A percentile compares a stretch with the other conserved stretches of the same genome.
These are phyloP conservation scores for Archocentrus centrarchus DNA, from an alignment of 2,113 vertebrate species.

Conservation along the genomic window DNA sequence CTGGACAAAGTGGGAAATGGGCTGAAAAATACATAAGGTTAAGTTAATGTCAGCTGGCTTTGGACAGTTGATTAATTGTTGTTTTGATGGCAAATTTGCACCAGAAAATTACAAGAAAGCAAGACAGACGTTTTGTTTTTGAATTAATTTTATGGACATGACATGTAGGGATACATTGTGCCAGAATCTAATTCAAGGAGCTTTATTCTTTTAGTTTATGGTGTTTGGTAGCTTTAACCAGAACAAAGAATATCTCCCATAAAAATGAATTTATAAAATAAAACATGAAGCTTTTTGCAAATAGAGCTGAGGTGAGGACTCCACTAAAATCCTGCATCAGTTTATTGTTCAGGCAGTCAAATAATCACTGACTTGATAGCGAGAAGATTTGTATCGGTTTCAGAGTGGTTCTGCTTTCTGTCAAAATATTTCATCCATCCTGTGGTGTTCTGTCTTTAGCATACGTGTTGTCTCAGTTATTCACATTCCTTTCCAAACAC, in stretches of 20 bases:
- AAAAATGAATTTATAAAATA: neutral
- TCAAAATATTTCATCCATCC: neutral
- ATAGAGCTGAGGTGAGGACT: neutral
- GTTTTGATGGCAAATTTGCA: neutral
- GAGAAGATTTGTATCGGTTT: neutral
- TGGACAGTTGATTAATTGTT: neutral
- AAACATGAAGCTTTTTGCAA: neutral
- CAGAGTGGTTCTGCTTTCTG: neutral
- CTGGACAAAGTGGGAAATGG: neutral
- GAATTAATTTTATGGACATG: neutral
- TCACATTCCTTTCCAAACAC: too few relatives aligned
- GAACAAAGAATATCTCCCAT: neutral
- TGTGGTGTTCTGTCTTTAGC: neutral
- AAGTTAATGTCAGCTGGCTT: neutral
- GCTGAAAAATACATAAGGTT: neutral
- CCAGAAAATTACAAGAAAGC: neutral
- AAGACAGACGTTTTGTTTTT: neutral
- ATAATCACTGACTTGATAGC: fast-evolving
- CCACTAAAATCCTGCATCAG: neutral
- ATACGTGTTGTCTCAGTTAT: neutral
- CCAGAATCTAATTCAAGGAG: neutral
- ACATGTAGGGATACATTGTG: neutral
- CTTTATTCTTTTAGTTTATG: neutral
- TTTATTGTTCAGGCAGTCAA: neutral
- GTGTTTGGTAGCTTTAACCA: neutral